phyloP scores from a whole-genome alignment of 2,888 invertebrate genomes.

The Metalampra italica region DNA sequence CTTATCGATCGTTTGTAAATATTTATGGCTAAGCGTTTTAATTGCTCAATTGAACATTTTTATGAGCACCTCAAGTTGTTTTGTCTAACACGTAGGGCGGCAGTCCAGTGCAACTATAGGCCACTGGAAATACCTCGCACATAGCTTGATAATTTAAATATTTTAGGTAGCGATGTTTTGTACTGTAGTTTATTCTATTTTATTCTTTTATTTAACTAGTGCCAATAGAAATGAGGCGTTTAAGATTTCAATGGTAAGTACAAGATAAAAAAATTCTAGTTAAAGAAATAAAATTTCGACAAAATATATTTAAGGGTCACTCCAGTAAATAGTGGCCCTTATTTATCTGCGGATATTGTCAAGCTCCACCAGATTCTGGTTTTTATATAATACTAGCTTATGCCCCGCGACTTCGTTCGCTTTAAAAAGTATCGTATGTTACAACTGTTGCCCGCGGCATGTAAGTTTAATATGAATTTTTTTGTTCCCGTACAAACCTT shows the following conservation, averaged over 20 bases:
- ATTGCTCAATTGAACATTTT: not conserved
- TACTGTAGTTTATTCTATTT: not conserved
- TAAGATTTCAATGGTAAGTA: constrained; percentile 57
- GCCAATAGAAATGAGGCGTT: constrained; percentile 21
- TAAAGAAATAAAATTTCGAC: not conserved
- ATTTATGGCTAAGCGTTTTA: not conserved
- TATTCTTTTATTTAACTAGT: not conserved
- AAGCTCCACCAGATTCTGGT: too few species aligned
- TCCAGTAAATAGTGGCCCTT: too few species aligned
- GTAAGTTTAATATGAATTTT: too few species aligned
- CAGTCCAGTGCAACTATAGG: not conserved
- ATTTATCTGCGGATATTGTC: too few species aligned
- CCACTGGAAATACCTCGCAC: too few species aligned
- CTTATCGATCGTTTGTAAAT: not conserved
- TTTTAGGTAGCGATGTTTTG: not conserved
- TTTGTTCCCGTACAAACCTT: too few species aligned
- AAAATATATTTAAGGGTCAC: too few species aligned
- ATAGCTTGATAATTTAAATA: too few species aligned
- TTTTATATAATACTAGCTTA: too few species aligned
- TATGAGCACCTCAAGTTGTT: not conserved
- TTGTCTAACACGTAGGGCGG: not conserved
- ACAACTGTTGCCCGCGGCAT: too few species aligned
- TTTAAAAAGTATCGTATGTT: too few species aligned
- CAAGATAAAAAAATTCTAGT: constrained; percentile 4
- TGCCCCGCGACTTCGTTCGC: too few species aligned